Evolutionary conservation across 2,888 invertebrate species (phyloP), one percentile per base, ranked within the genome.

Genomic region (Orthosia gracilis): DNA sequence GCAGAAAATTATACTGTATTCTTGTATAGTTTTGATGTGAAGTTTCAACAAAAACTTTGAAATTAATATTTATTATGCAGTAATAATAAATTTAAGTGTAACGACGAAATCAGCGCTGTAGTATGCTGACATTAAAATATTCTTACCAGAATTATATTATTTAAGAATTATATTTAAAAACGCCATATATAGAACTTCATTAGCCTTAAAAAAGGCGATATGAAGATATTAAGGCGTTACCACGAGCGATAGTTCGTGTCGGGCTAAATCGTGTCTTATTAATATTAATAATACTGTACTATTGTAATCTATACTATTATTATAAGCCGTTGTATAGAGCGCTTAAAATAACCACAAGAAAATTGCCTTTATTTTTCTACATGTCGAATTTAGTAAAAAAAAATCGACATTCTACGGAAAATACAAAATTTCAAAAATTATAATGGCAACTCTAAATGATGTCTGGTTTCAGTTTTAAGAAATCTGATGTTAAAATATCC

Each of bases 261-360:
- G 85, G 92, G 92, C 91, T 91, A 90, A 92, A 86, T 84, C 82
- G 93, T 93, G 93, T 92, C 93, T 93, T 93, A 92, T 90, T 92
- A 92, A 90, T 86, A 76, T 89, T 85, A 87, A 84, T 84, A 68
- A 72, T 78, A 78, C 82, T 83, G 82, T 84, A 79, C 58, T 76
- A 78, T 78, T 82, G 76, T 81, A 87, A 75, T 81, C 76, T 73
- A 72, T 80, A 72, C 55, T 68, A 71, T 75, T 75, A 73, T 11
- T 72, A 49, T 73, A 77, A 66, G 66, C 23, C 65, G 77, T 72
- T 23, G 74, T 55, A 76, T 31, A 64, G 31, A 87, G 59, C 74
- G 65, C 64, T 85, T 31, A 73, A 74, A 72, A 45, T 58, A 52
- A 47, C 5, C 31, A 63, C 0, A 62, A 40, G 3, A 52, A 31